Percentiles rank a stretch among this genome's conserved stretches.
These are phyloP conservation scores for fruit fly (Drosophila melanogaster) DNA, from an alignment of 1,140 invertebrate species.

Conservation along the genomic window Release_6_plus_ISO1_MT NC_004354.4:1374001-1374500, in stretches of 20 bases:
- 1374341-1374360: constrained; percentile 28
- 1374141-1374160: no score
- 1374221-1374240: neutral
- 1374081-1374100: neutral
- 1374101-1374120: no score
- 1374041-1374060: neutral
- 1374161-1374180: no score
- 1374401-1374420: constrained; percentile 22
- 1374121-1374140: no score
- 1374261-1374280: neutral
- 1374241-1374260: neutral
- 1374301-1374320: constrained; percentile 28
- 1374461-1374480: constrained; percentile 43
- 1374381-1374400: constrained; percentile 46
- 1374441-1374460: constrained; percentile 39
- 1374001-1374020: constrained; percentile 41
- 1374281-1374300: constrained; percentile 2
- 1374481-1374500: constrained; percentile 20
- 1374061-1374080: neutral
- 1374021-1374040: constrained; percentile 12
- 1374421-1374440: constrained; percentile 31
- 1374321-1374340: constrained; percentile 7
- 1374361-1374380: constrained; percentile 41
- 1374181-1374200: no score
- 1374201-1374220: no score